Percentiles rank a stretch among this genome's conserved stretches.
Evolutionary conservation across 2,113 vertebrate genomes (phyloP).

Genomic region (Daboia siamensis): DNA sequence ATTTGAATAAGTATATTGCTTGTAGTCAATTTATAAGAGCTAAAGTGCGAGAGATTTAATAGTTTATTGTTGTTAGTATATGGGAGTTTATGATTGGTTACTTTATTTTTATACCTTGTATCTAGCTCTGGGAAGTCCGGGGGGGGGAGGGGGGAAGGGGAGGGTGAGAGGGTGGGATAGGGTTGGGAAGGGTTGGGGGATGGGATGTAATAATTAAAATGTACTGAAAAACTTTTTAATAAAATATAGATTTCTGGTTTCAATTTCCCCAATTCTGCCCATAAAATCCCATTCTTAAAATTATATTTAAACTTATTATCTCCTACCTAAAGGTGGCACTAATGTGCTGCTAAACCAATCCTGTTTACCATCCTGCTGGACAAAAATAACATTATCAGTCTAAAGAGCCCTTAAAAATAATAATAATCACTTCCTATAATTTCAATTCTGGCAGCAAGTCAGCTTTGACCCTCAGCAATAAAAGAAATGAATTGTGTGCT

Average conservation of each 20-base stretch:
- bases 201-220: no score
- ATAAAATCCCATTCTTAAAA: neutral
- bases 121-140: no score
- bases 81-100: no score
- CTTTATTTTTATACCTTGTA: no score
- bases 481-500: neutral
- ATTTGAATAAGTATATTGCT: no score
- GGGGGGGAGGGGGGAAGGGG: no score
- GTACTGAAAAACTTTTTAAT: no score
- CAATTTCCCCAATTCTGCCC: neutral
- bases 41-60: no score
- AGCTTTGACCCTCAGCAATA: neutral
- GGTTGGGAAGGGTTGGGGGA: no score
- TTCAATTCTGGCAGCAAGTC: slow-evolving; percentile 25
- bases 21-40: no score
- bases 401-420: slow-evolving; percentile 3
- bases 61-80: no score
- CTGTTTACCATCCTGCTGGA: fast-evolving
- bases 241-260: neutral
- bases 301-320: neutral
- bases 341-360: slow-evolving; percentile 44
- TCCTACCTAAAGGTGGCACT: slow-evolving; percentile 67
- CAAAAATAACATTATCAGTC: neutral
- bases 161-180: no score
- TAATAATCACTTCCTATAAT: slow-evolving; percentile 19